These are phyloP conservation scores for Morpho deidamia DNA, from an alignment of 2,888 invertebrate genomes.

Conservation along the genomic window DNA sequence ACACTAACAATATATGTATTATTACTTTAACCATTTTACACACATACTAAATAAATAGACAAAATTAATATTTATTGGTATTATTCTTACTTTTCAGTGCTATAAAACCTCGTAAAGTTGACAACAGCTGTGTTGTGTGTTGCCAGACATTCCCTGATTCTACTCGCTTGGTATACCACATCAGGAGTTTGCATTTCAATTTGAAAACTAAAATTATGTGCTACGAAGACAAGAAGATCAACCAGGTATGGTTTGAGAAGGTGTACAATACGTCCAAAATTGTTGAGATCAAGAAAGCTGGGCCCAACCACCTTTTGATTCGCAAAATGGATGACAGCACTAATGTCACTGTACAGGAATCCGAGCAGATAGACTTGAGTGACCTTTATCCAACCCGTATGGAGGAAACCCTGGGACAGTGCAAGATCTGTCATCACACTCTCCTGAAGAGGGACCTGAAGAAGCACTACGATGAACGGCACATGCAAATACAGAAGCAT, in stretches of 20 bases:
- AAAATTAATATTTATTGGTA: background rate
- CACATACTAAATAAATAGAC: too few species aligned
- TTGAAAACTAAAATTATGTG: constrained; percentile 30
- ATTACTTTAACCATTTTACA: too few species aligned
- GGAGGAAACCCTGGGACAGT: background rate
- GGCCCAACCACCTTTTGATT: constrained; percentile 38
- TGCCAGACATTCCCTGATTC: constrained; percentile 25
- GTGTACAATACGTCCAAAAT: constrained; percentile 41
- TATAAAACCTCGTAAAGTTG: background rate
- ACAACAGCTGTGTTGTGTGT: constrained; percentile 37
- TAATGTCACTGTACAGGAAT: constrained; percentile 30
- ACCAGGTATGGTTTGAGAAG: constrained; percentile 53
- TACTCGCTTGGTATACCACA: constrained; percentile 38
- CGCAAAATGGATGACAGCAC: constrained; percentile 31
- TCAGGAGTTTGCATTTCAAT: constrained; percentile 46
- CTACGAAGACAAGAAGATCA: constrained; percentile 37
- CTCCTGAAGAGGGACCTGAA: constrained; percentile 13
- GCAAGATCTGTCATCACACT: constrained; percentile 15
- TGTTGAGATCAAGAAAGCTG: constrained; percentile 46
- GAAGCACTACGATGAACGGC: constrained; percentile 19
- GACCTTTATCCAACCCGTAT: constrained; percentile 28
- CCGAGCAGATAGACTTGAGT: constrained; percentile 32
- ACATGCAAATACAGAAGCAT: constrained; percentile 6
- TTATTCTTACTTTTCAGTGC: constrained; percentile 2
- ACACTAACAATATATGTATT: too few species aligned